These are phyloP conservation scores for Holocentrus rufus DNA, from an alignment of 2,797 vertebrate genomes.

Conservation along the genomic window DNA sequence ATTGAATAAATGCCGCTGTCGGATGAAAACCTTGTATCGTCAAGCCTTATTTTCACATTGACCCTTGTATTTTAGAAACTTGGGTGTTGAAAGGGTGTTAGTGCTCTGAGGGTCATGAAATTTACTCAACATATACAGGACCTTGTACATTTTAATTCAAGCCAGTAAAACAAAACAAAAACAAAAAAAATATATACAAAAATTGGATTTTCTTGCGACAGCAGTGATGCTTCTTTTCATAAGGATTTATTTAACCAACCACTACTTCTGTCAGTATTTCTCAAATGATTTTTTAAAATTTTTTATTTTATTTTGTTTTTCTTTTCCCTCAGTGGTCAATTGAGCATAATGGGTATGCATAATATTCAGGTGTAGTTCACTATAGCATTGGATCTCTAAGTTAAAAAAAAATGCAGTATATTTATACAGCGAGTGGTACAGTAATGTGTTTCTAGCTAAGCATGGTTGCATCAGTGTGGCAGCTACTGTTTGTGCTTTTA, in stretches of 20 bases:
- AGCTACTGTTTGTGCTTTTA: conserved; percentile 81
- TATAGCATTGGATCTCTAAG: conserved; percentile 79
- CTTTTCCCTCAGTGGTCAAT: conserved; percentile 69
- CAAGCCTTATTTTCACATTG: conserved; percentile 43
- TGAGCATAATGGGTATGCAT: conserved; percentile 78
- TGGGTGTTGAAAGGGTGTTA: conserved; percentile 17
- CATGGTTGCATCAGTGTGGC: conserved; percentile 83
- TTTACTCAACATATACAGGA: conserved; percentile 22
- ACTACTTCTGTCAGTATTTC: conserved; percentile 79
- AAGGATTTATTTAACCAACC: conserved; percentile 80
- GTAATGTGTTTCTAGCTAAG: conserved; percentile 82
- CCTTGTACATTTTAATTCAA: conserved; percentile 49
- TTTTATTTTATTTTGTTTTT: conserved; percentile 25
- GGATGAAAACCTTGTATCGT: conserved; percentile 57
- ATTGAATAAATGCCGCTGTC: conserved; percentile 68
- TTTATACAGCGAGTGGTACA: conserved; percentile 81
- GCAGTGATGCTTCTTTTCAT: conserved; percentile 67
- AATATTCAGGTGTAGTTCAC: conserved; percentile 80
- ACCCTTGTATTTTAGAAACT: conserved; percentile 37
- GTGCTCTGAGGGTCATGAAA: conserved; percentile 15
- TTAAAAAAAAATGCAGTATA: conserved; percentile 78
- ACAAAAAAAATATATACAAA: conserved; percentile 4
- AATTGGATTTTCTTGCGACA: conserved; percentile 64
- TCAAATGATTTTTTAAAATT: conserved; percentile 43
- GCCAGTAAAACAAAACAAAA: conserved; percentile 14